Percentiles rank a stretch among this genome's conserved stretches.
These are phyloP conservation scores for Zelleria hepariella DNA, from an alignment of 2,888 invertebrate genomes.

Conservation along the genomic window DNA sequence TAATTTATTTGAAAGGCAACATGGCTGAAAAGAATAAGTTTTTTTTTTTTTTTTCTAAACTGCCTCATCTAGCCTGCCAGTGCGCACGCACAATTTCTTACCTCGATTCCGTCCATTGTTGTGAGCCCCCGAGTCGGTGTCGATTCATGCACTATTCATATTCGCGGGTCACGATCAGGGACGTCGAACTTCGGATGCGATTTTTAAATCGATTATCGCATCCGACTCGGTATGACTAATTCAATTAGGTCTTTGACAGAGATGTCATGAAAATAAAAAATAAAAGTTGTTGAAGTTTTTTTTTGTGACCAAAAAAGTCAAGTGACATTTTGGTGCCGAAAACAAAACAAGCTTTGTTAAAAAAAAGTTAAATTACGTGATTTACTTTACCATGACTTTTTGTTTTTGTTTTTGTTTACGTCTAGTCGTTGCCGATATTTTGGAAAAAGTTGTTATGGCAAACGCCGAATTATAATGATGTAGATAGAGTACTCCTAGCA, in stretches of 20 bases:
- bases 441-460: no score
- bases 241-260: neutral
- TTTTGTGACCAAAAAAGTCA: no score
- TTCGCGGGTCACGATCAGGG: constrained; percentile 66
- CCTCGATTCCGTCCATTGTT: constrained; percentile 1
- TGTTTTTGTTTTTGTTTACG: neutral
- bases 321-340: no score
- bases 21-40: no score
- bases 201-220: constrained; percentile 36
- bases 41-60: constrained; percentile 3
- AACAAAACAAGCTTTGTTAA: no score
- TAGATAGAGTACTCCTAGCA: no score
- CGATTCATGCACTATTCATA: constrained; percentile 59
- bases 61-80: neutral
- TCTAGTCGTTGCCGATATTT: no score
- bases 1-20: no score
- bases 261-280: no score
- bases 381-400: neutral
- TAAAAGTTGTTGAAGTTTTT: no score
- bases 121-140: neutral
- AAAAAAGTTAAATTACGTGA: no score
- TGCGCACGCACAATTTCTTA: neutral
- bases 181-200: constrained; percentile 42
- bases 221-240: constrained; percentile 19
- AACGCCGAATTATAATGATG: no score